Base-by-base conservation (phyloP, 2,888 invertebrate genomes). In the Rhorus exstirpatorius region DNA sequence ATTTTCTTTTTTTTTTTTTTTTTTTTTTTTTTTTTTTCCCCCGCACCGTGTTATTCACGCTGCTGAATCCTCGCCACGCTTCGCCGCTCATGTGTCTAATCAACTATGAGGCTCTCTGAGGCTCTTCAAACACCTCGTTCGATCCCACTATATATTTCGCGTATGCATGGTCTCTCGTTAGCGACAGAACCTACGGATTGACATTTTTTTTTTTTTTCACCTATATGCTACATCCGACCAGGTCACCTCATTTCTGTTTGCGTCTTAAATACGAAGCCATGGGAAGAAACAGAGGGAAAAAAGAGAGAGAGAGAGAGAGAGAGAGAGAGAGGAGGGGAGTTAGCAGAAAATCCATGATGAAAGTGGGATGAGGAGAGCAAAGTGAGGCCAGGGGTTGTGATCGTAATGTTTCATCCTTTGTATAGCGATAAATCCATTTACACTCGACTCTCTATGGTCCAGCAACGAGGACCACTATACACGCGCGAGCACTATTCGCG, bases 21-120 rank as follows among this genome's bases (percentile, higher is more conserved):
- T 60, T 31, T 24, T 7, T 61, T 58, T 44, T 72, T 80, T 26
- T 49, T 38, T 41, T 68, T 83, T 35, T 51, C 60, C 65, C 74
- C 60, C 70, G 38, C 68, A 65, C 78, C 76, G 79, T 81, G 77
- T 79, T 86, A 80, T 86, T 87, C 89, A 88, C 88, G 86, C 89
- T 88, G 88, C 86, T 90, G 89, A 88, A 86, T 88, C 87, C 87
- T 85, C 88, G 58, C 49, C 86, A 90, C 89, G 86, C 88, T 88
- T 88, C 89, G 86, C 86, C 88, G 89, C 86, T 88, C 86, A 76
- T 83, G 82, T 86, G 86, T 85, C 88, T 90, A 91, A 90, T 91
- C 89, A 91, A 87, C 89, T 86, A 88, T 91, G 84, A 87, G 83
- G 83, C 83, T 79, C 81, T 82, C 61, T 79, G 63, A 70, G 71